Percentiles rank a stretch among this genome's conserved stretches.
Evolutionary conservation across 2,797 vertebrate genomes (phyloP).

Genomic region (Emys orbicularis): DNA sequence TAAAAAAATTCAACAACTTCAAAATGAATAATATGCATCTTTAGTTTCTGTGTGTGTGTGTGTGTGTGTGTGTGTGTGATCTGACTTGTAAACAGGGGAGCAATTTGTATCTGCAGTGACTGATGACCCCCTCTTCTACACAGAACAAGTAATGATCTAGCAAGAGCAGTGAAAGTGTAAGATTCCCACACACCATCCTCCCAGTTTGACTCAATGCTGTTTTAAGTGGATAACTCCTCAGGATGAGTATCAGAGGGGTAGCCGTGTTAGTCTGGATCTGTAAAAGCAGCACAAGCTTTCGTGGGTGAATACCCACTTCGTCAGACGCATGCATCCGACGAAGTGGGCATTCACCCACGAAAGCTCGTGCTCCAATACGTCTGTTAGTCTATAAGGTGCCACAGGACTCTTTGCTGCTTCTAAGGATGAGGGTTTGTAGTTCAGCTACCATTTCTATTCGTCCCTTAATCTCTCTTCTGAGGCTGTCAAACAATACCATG

Average conservation of each 20-base stretch:
- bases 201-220: conserved; percentile 13
- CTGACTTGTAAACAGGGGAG: not conserved
- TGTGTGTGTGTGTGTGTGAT: not conserved
- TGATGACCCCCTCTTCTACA: not conserved
- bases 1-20: not conserved
- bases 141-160: not conserved
- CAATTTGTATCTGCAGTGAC: not conserved
- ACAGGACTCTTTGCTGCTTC: not conserved
- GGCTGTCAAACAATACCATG: conserved; percentile 3
- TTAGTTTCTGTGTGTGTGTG: not conserved
- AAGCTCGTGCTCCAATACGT: too few relatives aligned
- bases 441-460: not conserved
- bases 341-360: too few relatives aligned
- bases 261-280: too few relatives aligned
- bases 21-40: not conserved
- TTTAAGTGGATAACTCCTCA: not conserved
- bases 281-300: too few relatives aligned
- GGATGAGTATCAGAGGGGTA: not conserved
- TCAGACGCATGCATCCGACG: too few relatives aligned
- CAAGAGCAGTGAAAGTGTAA: conserved; percentile 1
- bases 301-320: too few relatives aligned
- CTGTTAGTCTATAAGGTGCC: too few relatives aligned
- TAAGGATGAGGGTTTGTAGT: not conserved
- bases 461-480: conserved; percentile 1
- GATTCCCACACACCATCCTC: not conserved